Base-by-base conservation (phyloP, 2,888 invertebrate genomes). In the Nymphalis c-album region DNA sequence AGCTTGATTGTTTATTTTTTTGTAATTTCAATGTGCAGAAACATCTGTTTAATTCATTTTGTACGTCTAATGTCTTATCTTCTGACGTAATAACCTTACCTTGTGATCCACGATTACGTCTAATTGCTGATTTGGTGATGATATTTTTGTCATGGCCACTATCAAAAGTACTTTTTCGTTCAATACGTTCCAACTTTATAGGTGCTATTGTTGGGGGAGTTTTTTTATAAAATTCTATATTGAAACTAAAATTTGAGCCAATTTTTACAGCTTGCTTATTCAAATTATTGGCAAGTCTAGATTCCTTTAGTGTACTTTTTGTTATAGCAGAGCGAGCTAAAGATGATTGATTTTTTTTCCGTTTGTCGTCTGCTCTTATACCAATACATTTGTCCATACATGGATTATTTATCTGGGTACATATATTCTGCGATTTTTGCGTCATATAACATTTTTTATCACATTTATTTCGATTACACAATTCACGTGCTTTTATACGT, bases 1-100 rank as follows among this genome's bases (percentile, higher is more conserved):
- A 31, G 7, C 26, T 59, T n/a, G 67, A 31, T 16, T 63, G 61
- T 47, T 51, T 61, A 46, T 62, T 68, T 53, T 74, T 78, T 35
- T 77, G 78, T 48, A 80, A 69, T 73, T 79, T 78, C 8, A 78
- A 69, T 16, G 79, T 78, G 73, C 83, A 84, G 67, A 84, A 81
- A 71, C 83, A 83, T 73, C 79, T 78, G 72, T 78, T 81, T 48
- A 85, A 73, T 22, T 71, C 45, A 62, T 78, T 77, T 31, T 69
- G 71, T 20, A 74, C 69, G 55, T 74, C 68, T 3, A 77, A 74
- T 31, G 72, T 71, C 73, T 75, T 80, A 45, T 71, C 71, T 68
- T 73, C 67, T 60, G 75, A 75, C 63, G 65, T 46, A 51, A 63
- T 40, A 16, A 20, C 13, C 5, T 61, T 46, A 35, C 20, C 62